Evolutionary conservation across 2,888 invertebrate genomes (phyloP), one percentile per base, ranked within the genome.

Genomic region (Girardia tigrina): DNA sequence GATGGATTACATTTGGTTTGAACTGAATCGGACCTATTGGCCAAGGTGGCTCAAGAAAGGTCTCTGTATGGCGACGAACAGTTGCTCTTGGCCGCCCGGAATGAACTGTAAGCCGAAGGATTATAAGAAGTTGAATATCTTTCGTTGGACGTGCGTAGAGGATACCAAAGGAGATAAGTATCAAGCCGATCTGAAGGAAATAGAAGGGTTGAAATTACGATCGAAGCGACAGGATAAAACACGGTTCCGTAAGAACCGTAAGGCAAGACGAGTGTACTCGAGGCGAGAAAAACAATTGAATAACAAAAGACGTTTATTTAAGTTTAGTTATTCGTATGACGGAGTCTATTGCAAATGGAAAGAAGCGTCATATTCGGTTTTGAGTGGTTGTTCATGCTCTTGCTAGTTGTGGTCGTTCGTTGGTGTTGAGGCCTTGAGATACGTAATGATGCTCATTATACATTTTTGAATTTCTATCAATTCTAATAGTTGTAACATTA

Each of bases 11-110:
- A 78, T 78, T 16, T 83, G 83, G 83, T 79, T 80, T 26, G 81
- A 83, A 76, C 78, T 82, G 1, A 82, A 82, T 0, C 75, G 78
- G 1, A 77, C 81, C 12, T 82, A 81, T 77, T 83, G 83, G 83
- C 83, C 83, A 2, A 79, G 82, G 1, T 83, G 81, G 81, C 78
- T 83, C 12, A 80, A 80, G 29, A 74, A 79, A 4, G 83, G 83
- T 0, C 78, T 78, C 42, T 83, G 83, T 75, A 77, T 78, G 20
- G 78, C 78, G 2, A 79, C 77, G 0, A 75, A 78, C 8, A 79
- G 80, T 6, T 83, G 83, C 75, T 83, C 83, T 0, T 83, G 82
- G 82, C 83, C 83, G 0, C 79, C 81, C 0, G 82, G 83, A 28
- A 83, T 83, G 83, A 80, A 80, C 72, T 83, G 83, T 76, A 79